A percentile compares a stretch with the other conserved stretches of the same genome.
Conservation (phyloP, 2,797 vertebrate genomes). For the Anisognathus igniventris region DNA sequence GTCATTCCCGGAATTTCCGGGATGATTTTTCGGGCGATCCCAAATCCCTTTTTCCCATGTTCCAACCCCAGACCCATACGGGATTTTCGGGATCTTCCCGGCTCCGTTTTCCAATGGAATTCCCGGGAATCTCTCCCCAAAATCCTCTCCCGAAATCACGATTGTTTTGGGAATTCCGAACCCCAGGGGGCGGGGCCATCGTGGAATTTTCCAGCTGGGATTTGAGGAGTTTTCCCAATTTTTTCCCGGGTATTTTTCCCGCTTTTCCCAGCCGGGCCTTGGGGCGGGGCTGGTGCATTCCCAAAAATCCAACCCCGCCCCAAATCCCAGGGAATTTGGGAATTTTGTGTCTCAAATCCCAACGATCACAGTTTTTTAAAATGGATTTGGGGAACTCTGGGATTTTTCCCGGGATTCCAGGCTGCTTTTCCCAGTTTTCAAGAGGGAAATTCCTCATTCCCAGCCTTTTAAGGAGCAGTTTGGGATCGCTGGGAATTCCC, state of each 20-base stretch:
- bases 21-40: neutral
- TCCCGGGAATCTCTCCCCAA: neutral
- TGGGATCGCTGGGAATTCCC: neutral
- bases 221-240: neutral
- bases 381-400: neutral
- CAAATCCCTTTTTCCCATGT: neutral
- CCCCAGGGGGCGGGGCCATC: neutral
- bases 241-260: neutral
- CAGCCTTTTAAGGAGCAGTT: neutral
- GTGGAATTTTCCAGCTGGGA: neutral
- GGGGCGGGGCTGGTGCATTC: neutral
- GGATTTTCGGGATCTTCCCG: neutral
- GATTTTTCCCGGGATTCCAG: neutral
- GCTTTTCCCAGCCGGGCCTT: neutral
- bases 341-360: neutral
- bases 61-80: neutral
- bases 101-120: neutral
- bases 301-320: neutral
- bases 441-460: neutral
- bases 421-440: neutral
- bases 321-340: neutral
- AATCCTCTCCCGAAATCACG: neutral
- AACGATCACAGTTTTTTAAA: neutral
- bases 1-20: neutral
- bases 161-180: neutral